Conservation (phyloP, 2,888 invertebrate genomes). For the Belgica antarctica region DNA sequence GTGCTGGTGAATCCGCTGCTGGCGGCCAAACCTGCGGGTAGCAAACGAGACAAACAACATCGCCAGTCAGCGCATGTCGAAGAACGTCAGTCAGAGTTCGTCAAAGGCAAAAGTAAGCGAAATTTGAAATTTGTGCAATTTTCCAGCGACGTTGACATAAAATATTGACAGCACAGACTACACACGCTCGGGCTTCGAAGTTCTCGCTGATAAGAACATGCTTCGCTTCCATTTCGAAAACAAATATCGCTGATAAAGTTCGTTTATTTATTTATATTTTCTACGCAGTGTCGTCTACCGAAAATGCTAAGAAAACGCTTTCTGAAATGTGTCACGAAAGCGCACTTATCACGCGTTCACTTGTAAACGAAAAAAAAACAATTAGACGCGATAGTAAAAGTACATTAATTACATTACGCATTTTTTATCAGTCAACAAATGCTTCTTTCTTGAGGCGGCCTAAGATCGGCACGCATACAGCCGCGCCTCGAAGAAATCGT, state of each 20-base stretch:
- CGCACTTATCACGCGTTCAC: neutral
- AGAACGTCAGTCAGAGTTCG: conserved; percentile 65
- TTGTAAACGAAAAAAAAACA: neutral
- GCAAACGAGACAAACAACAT: conserved; percentile 50
- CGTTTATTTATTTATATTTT: neutral
- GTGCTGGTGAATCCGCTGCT: conserved; percentile 34
- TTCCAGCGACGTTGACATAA: too few relatives aligned
- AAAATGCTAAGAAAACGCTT: too few relatives aligned
- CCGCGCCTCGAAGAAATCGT: neutral
- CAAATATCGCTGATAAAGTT: neutral
- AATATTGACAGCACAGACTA: neutral
- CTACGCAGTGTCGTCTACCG: too few relatives aligned
- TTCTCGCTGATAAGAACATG: conserved; percentile 15
- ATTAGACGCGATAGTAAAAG: too few relatives aligned
- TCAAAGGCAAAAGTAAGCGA: conserved; percentile 74
- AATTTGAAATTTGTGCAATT: neutral
- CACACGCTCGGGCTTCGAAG: neutral
- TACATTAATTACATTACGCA: neutral
- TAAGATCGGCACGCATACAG: neutral
- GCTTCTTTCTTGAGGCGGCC: neutral
- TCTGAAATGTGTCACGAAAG: neutral
- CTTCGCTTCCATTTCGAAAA: conserved; percentile 5
- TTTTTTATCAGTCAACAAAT: neutral
- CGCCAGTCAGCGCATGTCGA: conserved; percentile 51
- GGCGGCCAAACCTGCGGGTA: neutral